phyloP scores from a whole-genome alignment of 2,113 vertebrate genomes.

The Aleadryas rufinucha region DNA sequence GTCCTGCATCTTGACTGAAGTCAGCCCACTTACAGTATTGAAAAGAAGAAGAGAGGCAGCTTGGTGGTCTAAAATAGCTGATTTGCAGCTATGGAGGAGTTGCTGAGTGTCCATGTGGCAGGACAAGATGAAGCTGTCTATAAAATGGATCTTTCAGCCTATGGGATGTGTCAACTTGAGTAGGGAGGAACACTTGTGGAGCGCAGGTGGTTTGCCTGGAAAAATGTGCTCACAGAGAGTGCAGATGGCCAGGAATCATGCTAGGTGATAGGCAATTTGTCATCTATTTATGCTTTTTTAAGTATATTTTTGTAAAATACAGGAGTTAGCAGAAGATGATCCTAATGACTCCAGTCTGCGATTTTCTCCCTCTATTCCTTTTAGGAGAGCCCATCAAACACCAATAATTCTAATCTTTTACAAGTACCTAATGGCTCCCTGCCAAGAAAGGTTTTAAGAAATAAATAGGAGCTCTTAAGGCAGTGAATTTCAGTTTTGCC shows the following conservation, averaged over 20 bases:
- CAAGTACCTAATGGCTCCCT: constrained; percentile 58
- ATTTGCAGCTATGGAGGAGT: not conserved
- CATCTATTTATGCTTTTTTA: constrained; percentile 43
- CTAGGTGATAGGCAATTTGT: constrained; percentile 22
- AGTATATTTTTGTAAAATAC: constrained; percentile 49
- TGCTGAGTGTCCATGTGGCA: not conserved
- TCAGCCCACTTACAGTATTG: not conserved
- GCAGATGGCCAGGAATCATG: not conserved
- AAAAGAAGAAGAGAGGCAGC: not conserved
- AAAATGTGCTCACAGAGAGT: not conserved
- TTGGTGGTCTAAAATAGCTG: not conserved
- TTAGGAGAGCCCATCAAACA: constrained; percentile 53
- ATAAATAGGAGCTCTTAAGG: constrained; percentile 67
- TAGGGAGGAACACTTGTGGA: not conserved
- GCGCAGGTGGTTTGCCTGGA: not conserved
- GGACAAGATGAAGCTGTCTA: not conserved
- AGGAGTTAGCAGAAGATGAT: constrained; percentile 43
- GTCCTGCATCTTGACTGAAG: not conserved
- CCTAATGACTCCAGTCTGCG: constrained; percentile 40
- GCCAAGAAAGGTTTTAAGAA: constrained; percentile 70
- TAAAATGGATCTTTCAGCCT: not conserved
- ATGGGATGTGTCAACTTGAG: not conserved
- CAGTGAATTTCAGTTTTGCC: constrained; percentile 62
- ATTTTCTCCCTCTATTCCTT: constrained; percentile 28
- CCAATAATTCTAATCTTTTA: constrained; percentile 63